Percentiles rank a stretch among this genome's conserved stretches.
phyloP scores from a whole-genome alignment of 2,888 invertebrate species.

The Hypsopygia costalis region DNA sequence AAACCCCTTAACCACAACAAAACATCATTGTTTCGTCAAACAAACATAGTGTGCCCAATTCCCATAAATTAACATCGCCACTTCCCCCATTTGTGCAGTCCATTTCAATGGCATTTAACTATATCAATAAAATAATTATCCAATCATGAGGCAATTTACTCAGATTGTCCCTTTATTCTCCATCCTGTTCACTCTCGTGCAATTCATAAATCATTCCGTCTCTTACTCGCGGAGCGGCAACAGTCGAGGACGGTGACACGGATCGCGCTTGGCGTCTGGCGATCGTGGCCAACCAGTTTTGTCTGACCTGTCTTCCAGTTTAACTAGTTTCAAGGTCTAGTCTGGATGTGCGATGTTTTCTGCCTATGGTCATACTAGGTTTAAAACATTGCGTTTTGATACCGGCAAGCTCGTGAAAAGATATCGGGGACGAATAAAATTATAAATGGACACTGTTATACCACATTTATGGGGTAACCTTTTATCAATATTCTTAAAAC shows the following conservation, averaged over 20 bases:
- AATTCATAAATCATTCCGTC: constrained; percentile 24
- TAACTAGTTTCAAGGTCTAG: constrained; percentile 54
- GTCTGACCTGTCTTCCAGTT: constrained; percentile 46
- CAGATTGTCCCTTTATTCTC: constrained; percentile 47
- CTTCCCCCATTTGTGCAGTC: constrained; percentile 39
- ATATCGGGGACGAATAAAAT: no score
- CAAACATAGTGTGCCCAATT: neutral
- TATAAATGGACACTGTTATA: no score
- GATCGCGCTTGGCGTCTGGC: constrained; percentile 45
- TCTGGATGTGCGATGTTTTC: constrained; percentile 15
- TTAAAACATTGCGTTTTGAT: neutral
- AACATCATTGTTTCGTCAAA: neutral
- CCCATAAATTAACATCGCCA: constrained; percentile 27
- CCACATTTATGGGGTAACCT: no score
- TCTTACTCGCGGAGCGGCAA: constrained; percentile 39
- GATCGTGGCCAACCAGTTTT: constrained; percentile 38
- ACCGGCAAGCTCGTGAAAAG: no score
- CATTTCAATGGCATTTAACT: constrained; percentile 59
- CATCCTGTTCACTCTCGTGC: constrained; percentile 31
- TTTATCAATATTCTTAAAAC: no score
- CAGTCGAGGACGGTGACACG: constrained; percentile 55
- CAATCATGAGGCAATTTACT: constrained; percentile 76
- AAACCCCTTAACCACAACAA: constrained; percentile 1
- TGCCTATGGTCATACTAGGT: constrained; percentile 1
- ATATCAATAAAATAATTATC: constrained; percentile 79